A percentile compares a stretch with the other conserved stretches of the same genome.
phyloP scores from a whole-genome alignment of 1,140 invertebrate species.

The Hermetia illucens region DNA sequence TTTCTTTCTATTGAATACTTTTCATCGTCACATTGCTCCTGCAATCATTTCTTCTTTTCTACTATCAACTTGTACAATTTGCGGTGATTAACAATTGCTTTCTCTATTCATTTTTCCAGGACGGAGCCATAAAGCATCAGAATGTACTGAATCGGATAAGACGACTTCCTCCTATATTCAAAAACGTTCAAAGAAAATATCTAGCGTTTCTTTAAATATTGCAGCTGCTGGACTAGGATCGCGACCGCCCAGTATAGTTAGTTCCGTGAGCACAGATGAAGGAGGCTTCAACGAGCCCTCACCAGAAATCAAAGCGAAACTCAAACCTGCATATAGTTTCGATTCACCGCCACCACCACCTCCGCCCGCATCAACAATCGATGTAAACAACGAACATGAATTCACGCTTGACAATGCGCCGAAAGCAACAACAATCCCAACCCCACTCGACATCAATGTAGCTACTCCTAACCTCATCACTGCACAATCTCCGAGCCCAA shows the following conservation, averaged over 20 bases:
- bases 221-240: conserved; percentile 44
- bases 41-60: no score
- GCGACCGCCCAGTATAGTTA: conserved; percentile 35
- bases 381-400: no score
- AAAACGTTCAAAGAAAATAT: conserved; percentile 23
- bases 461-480: no score
- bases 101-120: conserved; percentile 2
- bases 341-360: conserved; percentile 12
- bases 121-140: conserved; percentile 4
- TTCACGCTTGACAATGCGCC: no score
- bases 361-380: not conserved
- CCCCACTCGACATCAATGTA: no score
- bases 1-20: no score
- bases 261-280: conserved; percentile 41
- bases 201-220: conserved; percentile 38
- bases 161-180: conserved; percentile 11
- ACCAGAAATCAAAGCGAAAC: conserved; percentile 44
- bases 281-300: conserved; percentile 48
- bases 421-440: no score
- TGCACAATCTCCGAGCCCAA: no score
- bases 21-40: no score
- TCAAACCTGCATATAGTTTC: conserved; percentile 31
- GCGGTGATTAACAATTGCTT: conserved; percentile 2
- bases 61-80: no score
- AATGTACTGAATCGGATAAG: conserved; percentile 11